Evolutionary conservation across 2,113 vertebrate species (phyloP).

Genomic region (Dendropsophus ebraccatus): DNA sequence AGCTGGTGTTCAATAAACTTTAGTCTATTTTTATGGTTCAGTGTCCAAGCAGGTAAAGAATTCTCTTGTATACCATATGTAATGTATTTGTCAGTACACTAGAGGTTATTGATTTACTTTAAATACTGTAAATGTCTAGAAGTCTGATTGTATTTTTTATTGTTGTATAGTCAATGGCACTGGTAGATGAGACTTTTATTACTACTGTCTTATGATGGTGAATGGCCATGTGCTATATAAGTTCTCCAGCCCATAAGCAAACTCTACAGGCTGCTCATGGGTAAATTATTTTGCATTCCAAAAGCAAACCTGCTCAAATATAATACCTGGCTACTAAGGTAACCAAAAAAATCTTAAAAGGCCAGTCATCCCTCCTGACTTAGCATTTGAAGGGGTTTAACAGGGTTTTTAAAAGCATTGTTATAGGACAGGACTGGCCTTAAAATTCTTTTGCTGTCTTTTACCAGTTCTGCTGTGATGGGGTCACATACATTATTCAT

Average conservation of each 20-base stretch:
- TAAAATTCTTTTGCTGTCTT: too few relatives aligned
- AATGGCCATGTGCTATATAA: background rate
- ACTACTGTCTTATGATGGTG: background rate
- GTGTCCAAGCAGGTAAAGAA: background rate
- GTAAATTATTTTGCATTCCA: too few relatives aligned
- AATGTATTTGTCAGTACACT: background rate
- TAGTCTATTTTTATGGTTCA: background rate
- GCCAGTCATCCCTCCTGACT: too few relatives aligned
- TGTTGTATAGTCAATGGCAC: background rate
- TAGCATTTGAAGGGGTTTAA: too few relatives aligned
- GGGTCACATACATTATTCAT: too few relatives aligned
- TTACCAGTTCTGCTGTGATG: too few relatives aligned
- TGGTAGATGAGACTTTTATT: background rate
- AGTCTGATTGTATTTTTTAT: background rate
- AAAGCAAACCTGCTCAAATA: too few relatives aligned
- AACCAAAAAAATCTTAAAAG: too few relatives aligned
- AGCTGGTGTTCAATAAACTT: background rate
- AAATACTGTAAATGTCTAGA: background rate
- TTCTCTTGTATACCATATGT: background rate
- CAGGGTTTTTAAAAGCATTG: too few relatives aligned
- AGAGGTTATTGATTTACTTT: background rate
- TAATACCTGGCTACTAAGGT: too few relatives aligned
- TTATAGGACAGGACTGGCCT: too few relatives aligned
- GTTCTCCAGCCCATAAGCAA: background rate
- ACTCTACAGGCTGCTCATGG: background rate